Evolutionary conservation across 2,888 invertebrate genomes (phyloP), one percentile per base, ranked within the genome.

Genomic region (Pammene aurita): DNA sequence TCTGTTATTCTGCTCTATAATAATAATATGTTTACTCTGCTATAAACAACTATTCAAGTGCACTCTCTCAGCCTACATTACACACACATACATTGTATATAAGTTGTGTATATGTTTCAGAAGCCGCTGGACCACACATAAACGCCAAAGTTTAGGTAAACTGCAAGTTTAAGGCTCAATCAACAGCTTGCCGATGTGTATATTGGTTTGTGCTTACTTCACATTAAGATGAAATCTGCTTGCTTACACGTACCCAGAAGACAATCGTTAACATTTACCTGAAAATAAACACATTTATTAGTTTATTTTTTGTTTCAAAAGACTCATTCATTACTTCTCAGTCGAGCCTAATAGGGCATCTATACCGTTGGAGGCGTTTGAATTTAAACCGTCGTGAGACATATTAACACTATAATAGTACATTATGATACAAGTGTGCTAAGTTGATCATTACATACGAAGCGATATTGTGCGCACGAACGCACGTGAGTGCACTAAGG

Each of bases 81-180:
- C 5, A 7, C 10, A 48, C 9, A 0, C n/a, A 48, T 26, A 26
- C 48, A 16, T 16, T 48, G 48, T 34, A 14, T 46, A 14, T 11
- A 46, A 7, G 9, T 10, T 46, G 46, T 13, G 26, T 6, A 52
- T 46, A 11, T 34, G 26, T 26, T 60, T 44, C 9, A 9, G 26
- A 44, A 60, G 26, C 26, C 46, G 26, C 14, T 34, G 34, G 34
- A 60, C 60, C 46, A 10, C n/a, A 46, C 46, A 26, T 26, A 26
- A 35, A 58, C 13, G 46, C 34, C 7, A 34, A 60, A 46, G 60
- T 60, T 60, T 34, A 34, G 34, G 26, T 58, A n/a, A n/a, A 58
- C 44, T 42, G 42, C n/a, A 34, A 58, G 46, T 58, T 46, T 26
- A 13, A 14, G 5, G 26, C 34, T 58, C 9, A 46, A 58, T 58